These are phyloP conservation scores for Trachops cirrhosus DNA, from an alignment of 2,797 vertebrate genomes.

Conservation along the genomic window DNA sequence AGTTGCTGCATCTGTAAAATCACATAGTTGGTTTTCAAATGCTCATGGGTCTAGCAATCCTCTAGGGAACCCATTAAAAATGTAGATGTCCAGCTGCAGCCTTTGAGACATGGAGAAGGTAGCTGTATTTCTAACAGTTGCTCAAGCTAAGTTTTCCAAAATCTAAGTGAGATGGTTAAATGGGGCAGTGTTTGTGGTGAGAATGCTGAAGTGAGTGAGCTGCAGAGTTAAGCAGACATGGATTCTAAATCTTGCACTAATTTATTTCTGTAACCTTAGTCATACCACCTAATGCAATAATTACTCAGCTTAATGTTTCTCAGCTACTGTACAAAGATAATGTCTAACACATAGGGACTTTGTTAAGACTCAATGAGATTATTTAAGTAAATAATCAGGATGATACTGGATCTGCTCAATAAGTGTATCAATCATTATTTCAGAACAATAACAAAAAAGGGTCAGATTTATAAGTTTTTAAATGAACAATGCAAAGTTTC, in stretches of 20 bases:
- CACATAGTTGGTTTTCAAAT: background rate
- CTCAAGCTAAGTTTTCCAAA: background rate
- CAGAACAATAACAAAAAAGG: background rate
- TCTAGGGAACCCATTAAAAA: background rate
- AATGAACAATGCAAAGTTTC: background rate
- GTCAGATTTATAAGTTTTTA: background rate
- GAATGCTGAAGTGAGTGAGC: background rate
- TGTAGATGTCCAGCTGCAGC: background rate
- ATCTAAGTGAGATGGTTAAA: background rate
- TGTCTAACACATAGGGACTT: background rate
- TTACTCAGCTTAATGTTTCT: background rate
- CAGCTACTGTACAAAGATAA: background rate
- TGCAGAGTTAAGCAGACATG: background rate
- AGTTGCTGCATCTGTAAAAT: background rate
- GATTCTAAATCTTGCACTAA: background rate
- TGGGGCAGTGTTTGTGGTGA: accelerated
- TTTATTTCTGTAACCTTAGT: background rate
- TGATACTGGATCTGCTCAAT: background rate
- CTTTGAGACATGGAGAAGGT: background rate
- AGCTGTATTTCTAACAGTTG: background rate
- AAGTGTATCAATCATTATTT: background rate
- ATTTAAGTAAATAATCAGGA: background rate
- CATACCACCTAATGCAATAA: background rate
- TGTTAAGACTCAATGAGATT: background rate
- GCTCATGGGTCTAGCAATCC: background rate